Conservation (phyloP, 2,888 invertebrate species). For the Dasysyrphus tricinctus region DNA sequence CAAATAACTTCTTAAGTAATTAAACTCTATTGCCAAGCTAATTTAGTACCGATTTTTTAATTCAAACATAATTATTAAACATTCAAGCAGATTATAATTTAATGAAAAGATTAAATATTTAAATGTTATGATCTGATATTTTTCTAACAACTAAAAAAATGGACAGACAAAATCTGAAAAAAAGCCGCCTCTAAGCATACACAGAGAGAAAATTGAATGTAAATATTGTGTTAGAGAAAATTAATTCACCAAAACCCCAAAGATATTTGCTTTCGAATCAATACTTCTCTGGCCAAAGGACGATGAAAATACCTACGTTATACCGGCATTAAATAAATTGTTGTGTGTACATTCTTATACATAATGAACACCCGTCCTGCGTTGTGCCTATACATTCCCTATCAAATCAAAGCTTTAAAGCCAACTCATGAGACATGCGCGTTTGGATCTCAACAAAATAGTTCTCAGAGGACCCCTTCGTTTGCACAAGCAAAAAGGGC, state of each 20-base stretch:
- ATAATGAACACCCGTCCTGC: conserved; percentile 7
- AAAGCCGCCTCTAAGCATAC: not conserved
- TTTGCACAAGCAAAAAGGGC: conserved; percentile 12
- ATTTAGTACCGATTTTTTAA: not conserved
- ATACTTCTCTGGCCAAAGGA: conserved; percentile 42
- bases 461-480: not conserved
- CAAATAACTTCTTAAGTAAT: not conserved
- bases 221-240: conserved; percentile 29
- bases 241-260: conserved; percentile 47
- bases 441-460: not conserved
- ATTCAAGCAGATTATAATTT: not conserved
- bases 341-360: not conserved
- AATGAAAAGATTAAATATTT: not conserved
- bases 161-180: not conserved
- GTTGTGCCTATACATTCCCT: not conserved
- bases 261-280: conserved; percentile 57
- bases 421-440: conserved; percentile 50
- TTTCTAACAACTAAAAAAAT: not conserved
- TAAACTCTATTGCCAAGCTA: not conserved
- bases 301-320: conserved; percentile 25
- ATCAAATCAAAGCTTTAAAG: conserved; percentile 54
- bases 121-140: not conserved
- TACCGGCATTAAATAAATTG: conserved; percentile 56
- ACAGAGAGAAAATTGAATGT: conserved; percentile 25
- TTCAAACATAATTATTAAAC: not conserved